These are phyloP conservation scores for Chionodraco myersi DNA, from an alignment of 2,113 vertebrate genomes.

Conservation along the genomic window DNA sequence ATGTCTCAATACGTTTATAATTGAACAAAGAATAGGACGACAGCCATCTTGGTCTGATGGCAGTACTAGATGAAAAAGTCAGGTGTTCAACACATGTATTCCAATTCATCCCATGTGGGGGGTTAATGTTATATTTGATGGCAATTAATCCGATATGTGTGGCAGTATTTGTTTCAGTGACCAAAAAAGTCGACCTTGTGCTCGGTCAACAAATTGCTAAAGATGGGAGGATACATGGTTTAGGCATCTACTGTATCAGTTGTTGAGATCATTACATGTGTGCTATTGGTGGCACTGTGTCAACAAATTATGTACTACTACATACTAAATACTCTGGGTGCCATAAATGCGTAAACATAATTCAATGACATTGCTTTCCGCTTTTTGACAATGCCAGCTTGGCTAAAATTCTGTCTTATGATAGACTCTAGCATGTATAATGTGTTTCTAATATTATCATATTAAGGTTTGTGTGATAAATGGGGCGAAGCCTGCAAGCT, in stretches of 20 bases:
- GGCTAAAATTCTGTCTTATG: neutral
- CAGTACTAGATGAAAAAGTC: too few species aligned
- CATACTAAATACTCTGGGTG: neutral
- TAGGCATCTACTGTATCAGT: neutral
- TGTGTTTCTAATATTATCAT: slow-evolving; percentile 2
- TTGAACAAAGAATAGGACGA: neutral
- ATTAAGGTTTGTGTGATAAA: slow-evolving; percentile 27
- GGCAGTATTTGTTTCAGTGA: neutral
- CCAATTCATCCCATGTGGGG: neutral
- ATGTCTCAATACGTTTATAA: neutral
- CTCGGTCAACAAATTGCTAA: neutral
- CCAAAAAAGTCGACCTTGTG: neutral
- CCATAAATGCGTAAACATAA: neutral
- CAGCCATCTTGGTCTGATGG: neutral
- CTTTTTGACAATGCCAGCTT: neutral
- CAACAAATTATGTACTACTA: too few species aligned
- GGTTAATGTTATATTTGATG: neutral
- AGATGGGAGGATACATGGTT: neutral
- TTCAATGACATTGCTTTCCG: too few species aligned
- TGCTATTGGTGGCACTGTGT: neutral
- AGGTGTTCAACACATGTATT: too few species aligned
- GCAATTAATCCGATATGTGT: neutral
- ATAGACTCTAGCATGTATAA: neutral
- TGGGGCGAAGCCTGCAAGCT: neutral
- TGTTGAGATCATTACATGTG: neutral